These are phyloP conservation scores for Caprella mutica DNA, from an alignment of 2,888 invertebrate species.

Conservation along the genomic window DNA sequence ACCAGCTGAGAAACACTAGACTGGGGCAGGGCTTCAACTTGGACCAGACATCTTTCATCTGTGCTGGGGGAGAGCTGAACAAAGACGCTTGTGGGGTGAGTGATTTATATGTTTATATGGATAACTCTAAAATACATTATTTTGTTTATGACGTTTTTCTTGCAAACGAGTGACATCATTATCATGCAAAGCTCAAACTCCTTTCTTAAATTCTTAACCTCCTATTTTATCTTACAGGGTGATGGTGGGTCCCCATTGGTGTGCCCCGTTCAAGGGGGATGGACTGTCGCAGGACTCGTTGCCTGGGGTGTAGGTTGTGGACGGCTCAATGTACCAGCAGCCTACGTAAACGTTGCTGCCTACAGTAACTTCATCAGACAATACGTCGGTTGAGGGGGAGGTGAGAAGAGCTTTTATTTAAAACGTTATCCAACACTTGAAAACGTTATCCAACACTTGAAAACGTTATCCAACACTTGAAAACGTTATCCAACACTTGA, in stretches of 20 bases:
- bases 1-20: slow-evolving; percentile 52
- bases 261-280: slow-evolving; percentile 48
- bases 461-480: no score
- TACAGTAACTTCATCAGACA: slow-evolving; percentile 53
- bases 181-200: no score
- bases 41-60: slow-evolving; percentile 57
- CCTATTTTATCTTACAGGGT: slow-evolving; percentile 49
- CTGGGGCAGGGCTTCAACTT: slow-evolving; percentile 53
- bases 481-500: no score
- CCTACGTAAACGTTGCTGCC: slow-evolving; percentile 61
- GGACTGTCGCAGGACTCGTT: slow-evolving; percentile 56
- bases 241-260: slow-evolving; percentile 63
- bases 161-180: no score
- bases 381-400: neutral
- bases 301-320: slow-evolving; percentile 66
- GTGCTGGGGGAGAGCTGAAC: slow-evolving; percentile 63
- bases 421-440: no score
- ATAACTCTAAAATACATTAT: no score
- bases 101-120: no score
- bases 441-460: no score
- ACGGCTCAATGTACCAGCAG: slow-evolving; percentile 56
- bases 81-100: slow-evolving; percentile 68
- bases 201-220: no score
- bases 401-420: no score
- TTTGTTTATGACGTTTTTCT: no score